A percentile compares a stretch with the other conserved stretches of the same genome.
These are phyloP conservation scores for Coilia nasus DNA, from an alignment of 2,797 vertebrate species.

Conservation along the genomic window DNA sequence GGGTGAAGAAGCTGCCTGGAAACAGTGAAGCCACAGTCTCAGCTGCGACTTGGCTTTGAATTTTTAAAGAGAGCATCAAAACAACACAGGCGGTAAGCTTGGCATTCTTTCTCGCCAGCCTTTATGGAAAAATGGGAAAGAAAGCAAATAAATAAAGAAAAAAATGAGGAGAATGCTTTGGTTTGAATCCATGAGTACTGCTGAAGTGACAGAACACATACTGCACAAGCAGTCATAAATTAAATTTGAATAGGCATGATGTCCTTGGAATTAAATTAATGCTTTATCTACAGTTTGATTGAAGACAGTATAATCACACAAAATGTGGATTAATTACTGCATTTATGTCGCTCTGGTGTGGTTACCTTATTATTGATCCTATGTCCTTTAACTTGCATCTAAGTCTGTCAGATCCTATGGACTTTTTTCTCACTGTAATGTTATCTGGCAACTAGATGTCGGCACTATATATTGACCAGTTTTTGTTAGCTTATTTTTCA, in stretches of 20 bases:
- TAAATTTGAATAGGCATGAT: background rate
- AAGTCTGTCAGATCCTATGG: no score
- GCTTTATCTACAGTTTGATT: background rate
- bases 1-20: conserved; percentile 15
- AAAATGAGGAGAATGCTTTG: background rate
- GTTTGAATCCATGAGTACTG: conserved; percentile 11
- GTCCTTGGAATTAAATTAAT: background rate
- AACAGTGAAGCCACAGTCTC: conserved; percentile 4
- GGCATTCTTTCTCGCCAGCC: background rate
- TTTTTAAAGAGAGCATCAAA: conserved; percentile 25
- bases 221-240: background rate
- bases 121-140: background rate
- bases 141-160: background rate
- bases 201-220: background rate
- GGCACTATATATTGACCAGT: no score
- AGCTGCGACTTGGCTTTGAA: conserved; percentile 13
- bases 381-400: no score
- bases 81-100: conserved; percentile 15
- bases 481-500: no score
- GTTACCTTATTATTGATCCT: background rate
- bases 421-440: no score
- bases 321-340: background rate
- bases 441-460: no score
- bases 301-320: background rate
- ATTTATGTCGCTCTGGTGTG: background rate